Evolutionary conservation across 1,140 invertebrate species (phyloP).

Genomic region (Habropoda laboriosa): DNA sequence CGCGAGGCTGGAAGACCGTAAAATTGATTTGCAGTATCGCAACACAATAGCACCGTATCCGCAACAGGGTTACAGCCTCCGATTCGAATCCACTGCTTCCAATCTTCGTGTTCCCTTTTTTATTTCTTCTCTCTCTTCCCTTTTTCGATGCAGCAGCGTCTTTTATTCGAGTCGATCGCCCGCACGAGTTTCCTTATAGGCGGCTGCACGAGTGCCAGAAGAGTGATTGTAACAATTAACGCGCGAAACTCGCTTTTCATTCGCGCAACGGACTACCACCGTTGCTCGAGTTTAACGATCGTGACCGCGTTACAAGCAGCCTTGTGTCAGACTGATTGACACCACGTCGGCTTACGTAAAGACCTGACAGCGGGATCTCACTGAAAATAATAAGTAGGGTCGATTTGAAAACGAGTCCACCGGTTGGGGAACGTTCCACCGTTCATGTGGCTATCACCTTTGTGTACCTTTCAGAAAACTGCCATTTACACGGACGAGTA

Average conservation of each 20-base stretch:
- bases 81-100: not conserved
- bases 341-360: constrained; percentile 25
- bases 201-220: constrained; percentile 18
- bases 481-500: not conserved
- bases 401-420: constrained; percentile 28
- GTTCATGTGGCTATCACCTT: not conserved
- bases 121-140: no score
- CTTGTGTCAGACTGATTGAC: constrained; percentile 45
- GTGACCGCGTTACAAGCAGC: constrained; percentile 6
- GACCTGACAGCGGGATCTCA: not conserved
- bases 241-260: constrained; percentile 37
- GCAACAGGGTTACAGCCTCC: not conserved
- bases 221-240: constrained; percentile 62
- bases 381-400: constrained; percentile 34
- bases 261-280: not conserved
- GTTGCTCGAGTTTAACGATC: constrained; percentile 46
- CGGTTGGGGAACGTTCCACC: not conserved
- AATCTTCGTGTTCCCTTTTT: no score
- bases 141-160: constrained; percentile 29
- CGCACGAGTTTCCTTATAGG: constrained; percentile 30
- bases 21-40: constrained; percentile 14
- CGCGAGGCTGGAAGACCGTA: not conserved
- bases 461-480: not conserved
- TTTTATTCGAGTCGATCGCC: constrained; percentile 20
- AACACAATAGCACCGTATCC: constrained; percentile 25